A percentile compares a stretch with the other conserved stretches of the same genome.
phyloP scores from a whole-genome alignment of 2,888 invertebrate genomes.

The Hirtodrosophila trivittata region DNA sequence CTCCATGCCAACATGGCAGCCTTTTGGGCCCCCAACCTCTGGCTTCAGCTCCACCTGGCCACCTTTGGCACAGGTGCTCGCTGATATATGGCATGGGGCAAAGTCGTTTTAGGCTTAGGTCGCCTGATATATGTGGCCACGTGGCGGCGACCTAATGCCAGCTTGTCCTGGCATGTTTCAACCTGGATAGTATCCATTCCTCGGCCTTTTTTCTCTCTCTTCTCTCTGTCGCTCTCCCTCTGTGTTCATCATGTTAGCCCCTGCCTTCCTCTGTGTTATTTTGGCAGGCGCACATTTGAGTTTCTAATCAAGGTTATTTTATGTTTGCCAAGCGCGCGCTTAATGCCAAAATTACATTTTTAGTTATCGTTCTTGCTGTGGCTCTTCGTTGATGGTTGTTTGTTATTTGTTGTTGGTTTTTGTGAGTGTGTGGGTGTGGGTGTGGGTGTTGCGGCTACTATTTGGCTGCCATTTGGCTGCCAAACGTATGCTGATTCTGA shows the following conservation, averaged over 20 bases:
- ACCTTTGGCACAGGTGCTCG: constrained; percentile 64
- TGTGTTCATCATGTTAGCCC: constrained; percentile 1
- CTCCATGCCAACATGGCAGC: constrained; percentile 26
- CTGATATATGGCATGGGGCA: constrained; percentile 67
- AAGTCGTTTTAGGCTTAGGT: constrained; percentile 71
- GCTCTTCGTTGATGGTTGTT: constrained; percentile 17
- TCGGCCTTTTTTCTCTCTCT: not conserved
- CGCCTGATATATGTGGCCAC: constrained; percentile 71
- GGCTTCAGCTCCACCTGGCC: constrained; percentile 12
- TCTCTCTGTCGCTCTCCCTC: not conserved
- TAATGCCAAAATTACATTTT: constrained; percentile 79
- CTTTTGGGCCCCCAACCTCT: constrained; percentile 6
- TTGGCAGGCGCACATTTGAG: constrained; percentile 64
- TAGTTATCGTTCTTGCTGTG: constrained; percentile 49
- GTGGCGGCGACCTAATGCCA: constrained; percentile 46
- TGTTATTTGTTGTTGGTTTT: constrained; percentile 11
- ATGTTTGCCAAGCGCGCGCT: constrained; percentile 67
- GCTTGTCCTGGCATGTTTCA: constrained; percentile 27
- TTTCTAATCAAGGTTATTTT: constrained; percentile 78
- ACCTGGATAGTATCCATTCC: constrained; percentile 23
- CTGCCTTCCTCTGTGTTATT: constrained; percentile 22
- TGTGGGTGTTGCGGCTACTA: not conserved
- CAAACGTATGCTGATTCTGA: constrained; percentile 18
- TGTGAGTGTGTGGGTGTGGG: not conserved
- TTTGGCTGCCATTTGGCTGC: constrained; percentile 11